Conservation (phyloP, 2,113 vertebrate genomes). For the Lepus americanus region DNA sequence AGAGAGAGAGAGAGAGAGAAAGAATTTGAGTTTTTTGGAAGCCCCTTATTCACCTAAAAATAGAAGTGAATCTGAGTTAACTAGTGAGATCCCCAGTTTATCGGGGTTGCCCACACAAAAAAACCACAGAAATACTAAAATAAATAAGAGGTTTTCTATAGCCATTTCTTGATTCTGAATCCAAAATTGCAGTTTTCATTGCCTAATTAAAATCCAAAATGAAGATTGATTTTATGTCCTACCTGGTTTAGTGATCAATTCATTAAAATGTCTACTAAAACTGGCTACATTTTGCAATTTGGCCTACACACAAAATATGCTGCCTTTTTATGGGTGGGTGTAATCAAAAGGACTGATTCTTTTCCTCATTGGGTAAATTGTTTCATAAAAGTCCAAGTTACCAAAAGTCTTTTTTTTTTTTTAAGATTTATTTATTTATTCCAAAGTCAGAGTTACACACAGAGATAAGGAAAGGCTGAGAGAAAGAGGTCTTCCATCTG, state of each 20-base stretch:
- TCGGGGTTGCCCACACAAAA: neutral
- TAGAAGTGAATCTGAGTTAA: neutral
- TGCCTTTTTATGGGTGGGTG: neutral
- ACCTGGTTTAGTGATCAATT: constrained; percentile 37
- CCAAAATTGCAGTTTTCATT: constrained; percentile 24
- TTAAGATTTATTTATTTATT: no score
- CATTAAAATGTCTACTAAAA: constrained; percentile 43
- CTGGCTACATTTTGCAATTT: neutral
- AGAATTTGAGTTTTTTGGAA: neutral
- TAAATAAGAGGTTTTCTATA: constrained; percentile 1
- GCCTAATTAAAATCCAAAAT: constrained; percentile 67
- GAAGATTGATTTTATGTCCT: constrained; percentile 66
- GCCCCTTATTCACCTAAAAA: neutral
- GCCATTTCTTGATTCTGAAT: neutral
- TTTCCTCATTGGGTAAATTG: neutral
- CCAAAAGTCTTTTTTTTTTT: neutral
- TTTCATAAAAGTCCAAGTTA: neutral
- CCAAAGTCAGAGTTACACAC: no score
- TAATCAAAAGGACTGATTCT: constrained; percentile 33
- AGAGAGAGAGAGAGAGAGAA: no score
- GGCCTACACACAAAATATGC: neutral
- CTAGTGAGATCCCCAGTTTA: neutral
- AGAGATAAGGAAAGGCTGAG: no score
- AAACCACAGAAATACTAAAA: constrained; percentile 26
- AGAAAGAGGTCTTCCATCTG: no score